Base-by-base conservation (phyloP, 2,113 vertebrate genomes). In the Pelmatolapia mariae region DNA sequence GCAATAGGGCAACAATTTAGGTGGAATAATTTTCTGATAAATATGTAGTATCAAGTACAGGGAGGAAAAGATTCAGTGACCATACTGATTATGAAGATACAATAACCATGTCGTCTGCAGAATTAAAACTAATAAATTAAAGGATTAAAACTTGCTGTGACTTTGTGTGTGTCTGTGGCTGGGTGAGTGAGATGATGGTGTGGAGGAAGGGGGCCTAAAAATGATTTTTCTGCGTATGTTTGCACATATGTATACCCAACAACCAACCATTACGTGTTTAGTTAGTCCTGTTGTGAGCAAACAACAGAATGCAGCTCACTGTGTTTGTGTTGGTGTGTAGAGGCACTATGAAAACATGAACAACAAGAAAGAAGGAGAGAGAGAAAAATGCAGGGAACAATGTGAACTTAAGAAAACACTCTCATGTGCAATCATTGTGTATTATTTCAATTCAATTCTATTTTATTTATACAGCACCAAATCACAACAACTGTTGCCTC, bases 111-210 rank as follows among this genome's bases (percentile, higher is more conserved):
- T 76, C 2, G 1, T 47, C 40, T 47, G 24, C 22, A 47, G 68
- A 53, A 82, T 36, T 63, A 22, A 78, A 63, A 5, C 7, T 16
- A 24, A 63, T 59, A 36, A 36, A 81, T 15, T 10, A 86, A 5
- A 7, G 59, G 50, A 59, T 81, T 81, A 71, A 43, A 66, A 16
- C 33, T 78, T 85, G 71, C 31, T n/a, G 76, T 54, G 19, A 22
- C 33, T 22, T 40, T 40, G 10, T 40, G 18, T 56, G 78, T 56
- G 33, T 54, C 18, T 52, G 84, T 24, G 19, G 6, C 26, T 66
- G 81, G 2, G 6, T 66, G 57, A 66, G 29, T 66, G 80, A 36
- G 59, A 36, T 1, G 22, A 45, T 73, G 40, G 22, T 45, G n/a
- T 73, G 38, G 13, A 63, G 59, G 31, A 33, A 36, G 38, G 22